Evolutionary conservation across 2,888 invertebrate genomes (phyloP).

Genomic region (Yponomeuta cagnagella): DNA sequence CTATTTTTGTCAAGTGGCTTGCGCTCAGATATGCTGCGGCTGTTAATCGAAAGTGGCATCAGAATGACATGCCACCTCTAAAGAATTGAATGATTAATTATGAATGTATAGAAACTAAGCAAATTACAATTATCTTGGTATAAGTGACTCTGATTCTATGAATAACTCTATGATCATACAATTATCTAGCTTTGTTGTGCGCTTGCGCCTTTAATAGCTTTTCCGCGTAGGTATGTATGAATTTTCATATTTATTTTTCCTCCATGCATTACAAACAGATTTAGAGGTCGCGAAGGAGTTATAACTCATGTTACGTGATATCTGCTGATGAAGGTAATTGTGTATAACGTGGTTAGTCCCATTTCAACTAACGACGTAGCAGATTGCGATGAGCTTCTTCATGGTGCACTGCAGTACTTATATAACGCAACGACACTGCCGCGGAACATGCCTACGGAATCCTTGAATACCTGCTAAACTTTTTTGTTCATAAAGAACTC

Average conservation of each 20-base stretch:
- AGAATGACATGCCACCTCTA: background rate
- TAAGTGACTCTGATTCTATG: conserved; percentile 28
- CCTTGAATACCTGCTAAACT: background rate
- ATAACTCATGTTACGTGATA: conserved; percentile 24
- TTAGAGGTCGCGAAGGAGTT: conserved; percentile 23
- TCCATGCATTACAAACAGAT: conserved; percentile 26
- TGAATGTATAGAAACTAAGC: background rate
- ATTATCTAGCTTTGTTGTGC: conserved; percentile 20
- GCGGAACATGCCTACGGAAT: conserved; percentile 20
- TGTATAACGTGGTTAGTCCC: conserved; percentile 30
- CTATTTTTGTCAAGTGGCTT: background rate
- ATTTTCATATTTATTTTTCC: conserved; percentile 1
- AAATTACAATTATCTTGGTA: conserved; percentile 11
- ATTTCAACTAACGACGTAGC: conserved; percentile 20
- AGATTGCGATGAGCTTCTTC: background rate
- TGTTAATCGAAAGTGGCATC: conserved; percentile 10
- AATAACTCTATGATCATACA: conserved; percentile 28
- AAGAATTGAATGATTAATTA: conserved; percentile 3
- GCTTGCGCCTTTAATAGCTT: conserved; percentile 23
- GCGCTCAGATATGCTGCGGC: background rate
- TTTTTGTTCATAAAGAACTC: background rate
- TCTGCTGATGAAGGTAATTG: conserved; percentile 32
- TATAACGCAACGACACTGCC: conserved; percentile 24
- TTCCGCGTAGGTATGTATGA: conserved; percentile 36
- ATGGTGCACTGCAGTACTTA: conserved; percentile 37